A percentile compares a stretch with the other conserved stretches of the same genome.
Evolutionary conservation across 2,888 invertebrate species (phyloP).

Genomic region (Scaeva pyrastri): DNA sequence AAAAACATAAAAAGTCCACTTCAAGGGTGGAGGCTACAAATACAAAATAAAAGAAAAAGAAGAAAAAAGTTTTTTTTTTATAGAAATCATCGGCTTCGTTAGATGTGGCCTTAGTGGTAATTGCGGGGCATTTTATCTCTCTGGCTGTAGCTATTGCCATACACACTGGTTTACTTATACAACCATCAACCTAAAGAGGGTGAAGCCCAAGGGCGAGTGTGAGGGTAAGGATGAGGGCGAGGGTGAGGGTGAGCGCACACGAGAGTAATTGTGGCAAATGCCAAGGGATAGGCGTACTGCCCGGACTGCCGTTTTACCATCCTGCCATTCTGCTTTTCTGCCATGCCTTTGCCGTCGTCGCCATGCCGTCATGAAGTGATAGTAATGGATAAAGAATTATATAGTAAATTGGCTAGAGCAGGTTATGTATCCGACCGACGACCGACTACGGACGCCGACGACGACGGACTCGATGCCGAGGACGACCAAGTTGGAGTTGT

Average conservation of each 20-base stretch:
- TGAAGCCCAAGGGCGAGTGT: conserved; percentile 72
- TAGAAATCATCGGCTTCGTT: conserved; percentile 83
- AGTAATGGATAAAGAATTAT: conserved; percentile 83
- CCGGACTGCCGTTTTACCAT: background rate
- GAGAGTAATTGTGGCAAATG: conserved; percentile 76
- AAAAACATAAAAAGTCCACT: conserved; percentile 60
- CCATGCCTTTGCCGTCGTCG: conserved; percentile 35
- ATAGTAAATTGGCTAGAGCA: conserved; percentile 83
- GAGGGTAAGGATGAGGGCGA: conserved; percentile 73
- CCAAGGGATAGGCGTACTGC: conserved; percentile 71
- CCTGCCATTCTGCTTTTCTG: background rate
- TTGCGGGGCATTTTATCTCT: conserved; percentile 83
- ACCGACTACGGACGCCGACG: no score
- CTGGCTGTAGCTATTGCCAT: conserved; percentile 76
- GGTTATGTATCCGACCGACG: conserved; percentile 76
- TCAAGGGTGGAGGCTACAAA: conserved; percentile 65
- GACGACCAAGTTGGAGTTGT: conserved; percentile 21
- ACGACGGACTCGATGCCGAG: background rate
- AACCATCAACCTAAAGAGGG: conserved; percentile 63
- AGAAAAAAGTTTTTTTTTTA: conserved; percentile 77
- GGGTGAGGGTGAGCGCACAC: conserved; percentile 73
- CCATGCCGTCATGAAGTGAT: conserved; percentile 77
- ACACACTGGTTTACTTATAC: conserved; percentile 57
- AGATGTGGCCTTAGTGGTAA: conserved; percentile 83
- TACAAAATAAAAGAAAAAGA: conserved; percentile 37